Percentiles rank a stretch among this genome's conserved stretches.
Conservation (phyloP, 64 coral and sea anemone genomes). For the Stichodactyla helianthus region DNA sequence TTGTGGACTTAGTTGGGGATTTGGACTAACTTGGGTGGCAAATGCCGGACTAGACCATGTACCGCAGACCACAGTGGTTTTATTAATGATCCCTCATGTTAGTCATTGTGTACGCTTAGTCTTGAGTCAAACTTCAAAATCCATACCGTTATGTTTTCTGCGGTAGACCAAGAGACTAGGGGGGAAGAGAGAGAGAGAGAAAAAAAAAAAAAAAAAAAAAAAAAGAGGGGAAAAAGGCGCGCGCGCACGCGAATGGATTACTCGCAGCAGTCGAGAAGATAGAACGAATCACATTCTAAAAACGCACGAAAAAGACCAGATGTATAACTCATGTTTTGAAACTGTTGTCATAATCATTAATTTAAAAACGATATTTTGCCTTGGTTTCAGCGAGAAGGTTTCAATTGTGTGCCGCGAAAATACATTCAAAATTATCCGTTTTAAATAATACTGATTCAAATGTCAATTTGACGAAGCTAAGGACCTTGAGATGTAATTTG, state of each 20-base stretch:
- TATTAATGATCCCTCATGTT: conserved; percentile 3
- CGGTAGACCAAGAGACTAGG: background rate
- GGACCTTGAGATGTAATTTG: conserved; percentile 8
- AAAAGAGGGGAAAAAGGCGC: background rate
- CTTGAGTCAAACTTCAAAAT: conserved; percentile 12
- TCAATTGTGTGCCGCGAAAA: background rate
- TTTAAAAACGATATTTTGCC: conserved; percentile 1
- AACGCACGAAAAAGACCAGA: background rate
- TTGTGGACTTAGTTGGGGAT: background rate
- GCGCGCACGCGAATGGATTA: background rate
- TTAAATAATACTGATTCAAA: background rate
- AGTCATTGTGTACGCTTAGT: background rate
- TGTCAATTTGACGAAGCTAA: background rate
- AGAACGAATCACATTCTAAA: background rate
- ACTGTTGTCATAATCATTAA: background rate
- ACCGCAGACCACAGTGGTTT: conserved; percentile 1
- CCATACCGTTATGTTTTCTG: background rate
- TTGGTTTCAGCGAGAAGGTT: background rate
- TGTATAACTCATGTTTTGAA: background rate
- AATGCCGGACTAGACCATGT: background rate
- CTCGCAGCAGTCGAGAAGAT: too few relatives aligned
- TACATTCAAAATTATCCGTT: background rate
- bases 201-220: too few relatives aligned
- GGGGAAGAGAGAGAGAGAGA: too few relatives aligned
- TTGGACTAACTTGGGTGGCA: background rate